A percentile compares a stretch with the other conserved stretches of the same genome.
Conservation (phyloP, 2,888 invertebrate species). For the Phoenoteleia sp. region DNA sequence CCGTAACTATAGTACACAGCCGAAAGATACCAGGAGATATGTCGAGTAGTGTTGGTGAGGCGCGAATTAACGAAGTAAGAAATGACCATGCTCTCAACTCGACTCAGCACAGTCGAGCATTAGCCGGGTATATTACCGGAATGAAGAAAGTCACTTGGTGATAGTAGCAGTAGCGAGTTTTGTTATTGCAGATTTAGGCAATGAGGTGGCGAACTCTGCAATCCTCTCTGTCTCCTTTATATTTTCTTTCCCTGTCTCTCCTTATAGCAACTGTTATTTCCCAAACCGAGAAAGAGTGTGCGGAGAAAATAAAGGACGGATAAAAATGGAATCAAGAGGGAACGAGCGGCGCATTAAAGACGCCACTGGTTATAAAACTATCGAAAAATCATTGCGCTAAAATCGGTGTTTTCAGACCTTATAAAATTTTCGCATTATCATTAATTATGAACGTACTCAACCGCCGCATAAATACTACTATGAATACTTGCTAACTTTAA, state of each 20-base stretch:
- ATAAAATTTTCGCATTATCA: slow-evolving; percentile 43
- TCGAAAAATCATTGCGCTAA: slow-evolving; percentile 80
- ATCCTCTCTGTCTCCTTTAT: slow-evolving; percentile 49
- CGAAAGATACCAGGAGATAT: slow-evolving; percentile 74
- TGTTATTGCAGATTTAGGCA: slow-evolving; percentile 81
- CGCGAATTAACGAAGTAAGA: slow-evolving; percentile 81
- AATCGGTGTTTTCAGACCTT: slow-evolving; percentile 69
- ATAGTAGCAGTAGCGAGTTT: slow-evolving; percentile 77
- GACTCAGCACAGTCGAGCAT: slow-evolving; percentile 77
- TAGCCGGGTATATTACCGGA: slow-evolving; percentile 80
- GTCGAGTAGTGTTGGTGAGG: slow-evolving; percentile 72
- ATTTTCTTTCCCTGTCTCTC: slow-evolving; percentile 22
- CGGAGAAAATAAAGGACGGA: slow-evolving; percentile 30
- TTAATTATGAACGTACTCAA: slow-evolving; percentile 6
- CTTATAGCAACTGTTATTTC: slow-evolving; percentile 50
- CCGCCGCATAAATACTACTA: not conserved
- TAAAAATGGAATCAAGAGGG: slow-evolving; percentile 32
- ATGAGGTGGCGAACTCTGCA: slow-evolving; percentile 76
- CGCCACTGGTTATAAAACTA: slow-evolving; percentile 79
- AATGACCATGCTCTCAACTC: slow-evolving; percentile 79
- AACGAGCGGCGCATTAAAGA: slow-evolving; percentile 73
- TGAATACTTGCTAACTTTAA: not conserved
- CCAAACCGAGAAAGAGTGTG: slow-evolving; percentile 42
- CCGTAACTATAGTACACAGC: slow-evolving; percentile 56
- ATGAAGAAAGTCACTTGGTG: slow-evolving; percentile 78